phyloP scores from a whole-genome alignment of 2,888 invertebrate genomes.

The Eupithecia dodoneata region DNA sequence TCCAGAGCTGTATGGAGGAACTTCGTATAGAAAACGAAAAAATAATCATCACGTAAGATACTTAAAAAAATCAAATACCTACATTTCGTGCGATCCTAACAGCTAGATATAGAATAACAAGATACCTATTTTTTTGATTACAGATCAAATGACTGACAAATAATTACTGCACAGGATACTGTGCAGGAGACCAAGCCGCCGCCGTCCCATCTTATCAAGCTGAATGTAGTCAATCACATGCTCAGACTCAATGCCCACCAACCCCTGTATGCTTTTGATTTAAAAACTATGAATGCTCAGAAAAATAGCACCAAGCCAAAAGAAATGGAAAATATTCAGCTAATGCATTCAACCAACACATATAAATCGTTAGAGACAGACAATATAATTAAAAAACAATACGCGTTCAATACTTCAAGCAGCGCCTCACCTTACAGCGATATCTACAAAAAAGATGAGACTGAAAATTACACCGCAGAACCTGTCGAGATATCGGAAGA shows the following conservation, averaged over 20 bases:
- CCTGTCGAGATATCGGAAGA: neutral
- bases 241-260: neutral
- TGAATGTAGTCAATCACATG: conserved; percentile 6
- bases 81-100: neutral
- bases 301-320: neutral
- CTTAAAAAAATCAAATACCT: neutral
- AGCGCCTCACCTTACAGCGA: neutral
- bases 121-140: neutral
- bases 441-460: neutral
- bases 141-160: conserved; percentile 27
- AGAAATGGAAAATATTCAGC: neutral
- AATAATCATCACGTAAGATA: conserved; percentile 17
- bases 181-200: conserved; percentile 9
- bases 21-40: conserved; percentile 17
- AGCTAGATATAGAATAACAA: neutral
- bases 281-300: neutral
- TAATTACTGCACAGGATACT: conserved; percentile 11
- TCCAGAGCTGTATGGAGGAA: conserved; percentile 24
- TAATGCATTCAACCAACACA: neutral
- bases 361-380: neutral
- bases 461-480: neutral
- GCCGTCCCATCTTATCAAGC: conserved; percentile 4
- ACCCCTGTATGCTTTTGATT: neutral
- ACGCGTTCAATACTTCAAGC: neutral
- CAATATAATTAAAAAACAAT: neutral